These are phyloP conservation scores for Tenrec ecaudatus DNA, from an alignment of 2,113 vertebrate species.

Conservation along the genomic window DNA sequence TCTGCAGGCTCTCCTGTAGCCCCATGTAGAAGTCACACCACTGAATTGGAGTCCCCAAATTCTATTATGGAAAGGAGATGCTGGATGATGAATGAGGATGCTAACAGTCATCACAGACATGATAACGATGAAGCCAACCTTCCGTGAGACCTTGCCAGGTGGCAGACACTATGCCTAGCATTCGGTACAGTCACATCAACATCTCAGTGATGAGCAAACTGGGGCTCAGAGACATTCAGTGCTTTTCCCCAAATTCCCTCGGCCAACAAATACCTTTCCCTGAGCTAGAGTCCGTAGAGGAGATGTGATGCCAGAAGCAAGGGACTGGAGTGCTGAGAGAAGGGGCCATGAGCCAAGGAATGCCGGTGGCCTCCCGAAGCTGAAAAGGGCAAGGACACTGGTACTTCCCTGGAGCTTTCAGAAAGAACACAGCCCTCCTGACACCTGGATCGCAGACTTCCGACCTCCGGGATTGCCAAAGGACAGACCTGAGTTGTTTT, in stretches of 20 bases:
- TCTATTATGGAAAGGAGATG: neutral
- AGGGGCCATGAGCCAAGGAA: neutral
- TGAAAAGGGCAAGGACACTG: neutral
- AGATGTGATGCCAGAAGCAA: accelerated
- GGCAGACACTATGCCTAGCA: neutral
- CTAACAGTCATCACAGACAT: accelerated
- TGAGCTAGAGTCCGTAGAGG: accelerated
- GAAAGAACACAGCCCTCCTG: neutral
- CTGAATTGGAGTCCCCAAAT: neutral
- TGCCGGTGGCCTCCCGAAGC: accelerated
- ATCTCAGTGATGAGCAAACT: neutral
- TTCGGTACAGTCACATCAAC: neutral
- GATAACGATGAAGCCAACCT: neutral
- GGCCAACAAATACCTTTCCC: accelerated
- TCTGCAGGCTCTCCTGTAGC: neutral
- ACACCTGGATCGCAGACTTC: neutral
- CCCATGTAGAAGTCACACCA: neutral
- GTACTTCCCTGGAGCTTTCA: neutral
- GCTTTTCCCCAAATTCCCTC: accelerated
- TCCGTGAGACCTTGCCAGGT: neutral
- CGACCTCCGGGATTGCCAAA: neutral
- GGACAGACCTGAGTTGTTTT: neutral
- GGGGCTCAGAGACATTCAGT: neutral
- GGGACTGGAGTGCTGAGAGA: neutral
- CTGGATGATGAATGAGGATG: accelerated